A percentile compares a stretch with the other conserved stretches of the same genome.
These are phyloP conservation scores for Chitala chitala DNA, from an alignment of 2,113 vertebrate species.

Conservation along the genomic window DNA sequence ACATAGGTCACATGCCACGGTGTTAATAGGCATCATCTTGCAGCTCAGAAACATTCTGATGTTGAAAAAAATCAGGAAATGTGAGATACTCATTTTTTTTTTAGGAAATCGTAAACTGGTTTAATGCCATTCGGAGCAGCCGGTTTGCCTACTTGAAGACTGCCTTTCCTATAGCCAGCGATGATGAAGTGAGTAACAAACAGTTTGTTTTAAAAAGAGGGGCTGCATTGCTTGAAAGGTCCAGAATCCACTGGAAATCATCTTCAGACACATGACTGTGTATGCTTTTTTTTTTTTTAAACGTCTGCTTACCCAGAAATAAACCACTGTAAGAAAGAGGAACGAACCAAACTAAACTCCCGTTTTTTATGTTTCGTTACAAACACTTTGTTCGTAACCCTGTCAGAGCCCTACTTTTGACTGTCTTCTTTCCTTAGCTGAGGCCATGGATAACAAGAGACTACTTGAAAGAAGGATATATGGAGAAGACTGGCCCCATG, in stretches of 20 bases:
- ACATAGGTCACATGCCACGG: not conserved
- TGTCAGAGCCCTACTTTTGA: not conserved
- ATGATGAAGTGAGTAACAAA: slow-evolving; percentile 69
- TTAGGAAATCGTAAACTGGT: slow-evolving; percentile 92
- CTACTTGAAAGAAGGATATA: slow-evolving; percentile 82
- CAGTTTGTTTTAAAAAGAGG: not conserved
- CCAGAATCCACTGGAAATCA: not conserved
- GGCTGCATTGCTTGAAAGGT: not conserved
- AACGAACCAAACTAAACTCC: too few species aligned
- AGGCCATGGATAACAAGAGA: slow-evolving; percentile 72
- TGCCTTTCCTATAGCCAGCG: slow-evolving; percentile 69
- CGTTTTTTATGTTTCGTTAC: not conserved
- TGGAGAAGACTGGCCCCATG: slow-evolving; percentile 93
- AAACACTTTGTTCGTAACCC: not conserved
- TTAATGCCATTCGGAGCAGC: slow-evolving; percentile 79
- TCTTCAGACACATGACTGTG: too few species aligned
- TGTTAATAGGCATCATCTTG: too few species aligned
- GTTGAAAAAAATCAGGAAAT: too few species aligned
- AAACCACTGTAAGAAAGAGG: not conserved
- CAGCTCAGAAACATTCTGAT: too few species aligned
- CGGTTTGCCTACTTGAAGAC: slow-evolving; percentile 78
- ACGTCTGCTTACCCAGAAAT: not conserved
- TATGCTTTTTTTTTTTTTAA: not conserved
- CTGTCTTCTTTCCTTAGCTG: slow-evolving; percentile 58
- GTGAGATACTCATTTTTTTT: slow-evolving; percentile 30